These are phyloP conservation scores for Lethenteron reissneri DNA, from an alignment of 2,113 vertebrate species.

Conservation along the genomic window DNA sequence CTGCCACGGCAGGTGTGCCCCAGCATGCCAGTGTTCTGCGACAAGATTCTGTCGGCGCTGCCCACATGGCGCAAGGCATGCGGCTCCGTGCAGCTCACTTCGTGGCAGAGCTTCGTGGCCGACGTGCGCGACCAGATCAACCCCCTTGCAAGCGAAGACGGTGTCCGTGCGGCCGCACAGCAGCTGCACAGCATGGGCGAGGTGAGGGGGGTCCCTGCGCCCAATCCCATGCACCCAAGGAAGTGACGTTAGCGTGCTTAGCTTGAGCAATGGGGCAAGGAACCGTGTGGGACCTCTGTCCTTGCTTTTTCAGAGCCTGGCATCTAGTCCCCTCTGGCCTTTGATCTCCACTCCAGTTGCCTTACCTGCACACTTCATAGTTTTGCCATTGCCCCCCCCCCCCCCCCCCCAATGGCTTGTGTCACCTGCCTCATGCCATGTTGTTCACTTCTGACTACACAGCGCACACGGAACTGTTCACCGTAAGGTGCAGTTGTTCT, in stretches of 20 bases:
- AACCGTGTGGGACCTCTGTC: no score
- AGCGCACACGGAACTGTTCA: not conserved
- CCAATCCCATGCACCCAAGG: no score
- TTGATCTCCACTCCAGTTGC: not conserved
- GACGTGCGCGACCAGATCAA: conserved; percentile 87
- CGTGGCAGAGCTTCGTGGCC: conserved; percentile 70
- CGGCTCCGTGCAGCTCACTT: conserved; percentile 83
- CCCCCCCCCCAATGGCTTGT: not conserved
- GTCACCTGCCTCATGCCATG: not conserved
- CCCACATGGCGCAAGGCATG: conserved; percentile 72
- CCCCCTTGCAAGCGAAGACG: conserved; percentile 65
- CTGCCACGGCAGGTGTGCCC: conserved; percentile 33
- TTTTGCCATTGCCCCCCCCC: no score
- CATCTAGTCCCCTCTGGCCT: not conserved
- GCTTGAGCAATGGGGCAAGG: no score
- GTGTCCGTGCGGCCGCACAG: conserved; percentile 43
- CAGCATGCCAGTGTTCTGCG: conserved; percentile 57
- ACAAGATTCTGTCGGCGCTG: conserved; percentile 53
- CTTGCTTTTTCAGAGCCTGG: not conserved
- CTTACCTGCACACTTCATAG: no score
- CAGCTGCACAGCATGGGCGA: conserved; percentile 86
- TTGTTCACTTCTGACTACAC: not conserved
- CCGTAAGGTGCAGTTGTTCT: not conserved
- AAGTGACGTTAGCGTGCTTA: no score
- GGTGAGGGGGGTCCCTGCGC: conserved; percentile 24